Base-by-base conservation (phyloP, 1,140 invertebrate genomes). In the Melanaphis sacchari region DNA sequence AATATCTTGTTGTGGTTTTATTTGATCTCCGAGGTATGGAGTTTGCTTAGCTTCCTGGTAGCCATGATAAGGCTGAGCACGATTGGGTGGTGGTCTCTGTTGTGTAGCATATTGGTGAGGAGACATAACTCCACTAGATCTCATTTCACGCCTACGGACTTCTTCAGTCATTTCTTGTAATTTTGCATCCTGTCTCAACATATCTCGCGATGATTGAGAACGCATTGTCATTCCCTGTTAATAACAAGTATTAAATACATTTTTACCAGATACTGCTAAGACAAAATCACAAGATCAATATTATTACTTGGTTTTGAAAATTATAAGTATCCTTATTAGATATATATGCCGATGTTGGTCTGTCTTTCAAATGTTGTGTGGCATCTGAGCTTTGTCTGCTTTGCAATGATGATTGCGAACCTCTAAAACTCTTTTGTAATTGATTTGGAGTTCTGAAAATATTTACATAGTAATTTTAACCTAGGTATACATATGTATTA, bases 101-200 rank as follows among this genome's bases (percentile, higher is more conserved):
- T 87, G 82, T 59, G 93, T 89, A 9, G 90, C 84, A 52, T 94
- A 92, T 52, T 94, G 91, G 38, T 94, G 94, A 15, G 94, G 94
- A 41, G 94, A 94, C 54, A 92, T 92, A 11, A 93, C 91, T 54
- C 76, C 76, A 8, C 95, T 95, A 9, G 95, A 96, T 41, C 97
- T 95, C 66, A 97, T 96, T 94, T 97, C 97, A 36, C 97, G 95
- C 94, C 97, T 95, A n/a, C 97, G 95, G 4, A 98, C 96, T 95
- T 98, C 97, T 94, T 98, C 97, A 24, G 97, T 96, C 97, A 98
- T 98, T 95, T 98, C 97, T 43, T 97, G 96, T 93, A 98, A 96
- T 95, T 98, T 98, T 0, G 97, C 97, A 94, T 97, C 97, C 93
- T 97, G 97, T 9, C 97, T 95, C 22, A 97, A 95, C 88, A 96